These are phyloP conservation scores for Xanthia icteritia DNA, from an alignment of 2,888 invertebrate species.

Conservation along the genomic window DNA sequence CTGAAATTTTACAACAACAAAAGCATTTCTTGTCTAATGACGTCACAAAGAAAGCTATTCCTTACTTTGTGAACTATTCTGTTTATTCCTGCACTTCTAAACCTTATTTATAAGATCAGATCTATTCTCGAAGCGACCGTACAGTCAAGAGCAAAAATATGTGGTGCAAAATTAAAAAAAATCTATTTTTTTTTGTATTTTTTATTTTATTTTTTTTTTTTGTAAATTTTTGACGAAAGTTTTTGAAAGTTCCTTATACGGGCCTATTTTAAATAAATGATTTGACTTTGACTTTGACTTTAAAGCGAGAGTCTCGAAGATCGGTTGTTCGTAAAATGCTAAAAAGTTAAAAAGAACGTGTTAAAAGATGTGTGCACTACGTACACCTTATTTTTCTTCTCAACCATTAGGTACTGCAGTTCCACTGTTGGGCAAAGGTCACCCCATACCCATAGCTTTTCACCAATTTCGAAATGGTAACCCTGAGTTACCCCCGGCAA, in stretches of 20 bases:
- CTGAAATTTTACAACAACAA: slow-evolving; percentile 5
- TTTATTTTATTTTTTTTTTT: too few species aligned
- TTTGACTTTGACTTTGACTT: too few species aligned
- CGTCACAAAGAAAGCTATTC: not conserved
- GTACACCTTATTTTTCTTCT: not conserved
- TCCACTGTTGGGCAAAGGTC: not conserved
- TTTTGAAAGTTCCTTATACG: too few species aligned
- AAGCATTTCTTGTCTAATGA: not conserved
- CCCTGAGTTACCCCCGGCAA: too few species aligned
- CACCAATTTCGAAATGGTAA: not conserved
- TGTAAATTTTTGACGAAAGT: too few species aligned
- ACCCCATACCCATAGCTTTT: not conserved
- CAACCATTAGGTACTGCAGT: not conserved
- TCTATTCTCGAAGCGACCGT: slow-evolving; percentile 27
- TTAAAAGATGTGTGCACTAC: not conserved
- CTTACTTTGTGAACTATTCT: not conserved
- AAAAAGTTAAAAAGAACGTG: not conserved
- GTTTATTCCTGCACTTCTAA: slow-evolving; percentile 28
- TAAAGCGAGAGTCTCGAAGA: too few species aligned
- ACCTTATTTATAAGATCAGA: slow-evolving; percentile 33
- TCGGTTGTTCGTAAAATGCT: not conserved
- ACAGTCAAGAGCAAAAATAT: slow-evolving; percentile 4
- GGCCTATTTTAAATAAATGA: too few species aligned
- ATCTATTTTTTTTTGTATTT: too few species aligned
- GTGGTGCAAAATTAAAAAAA: not conserved